These are phyloP conservation scores for Camptogramma bilineatum DNA, from an alignment of 2,888 invertebrate species.

Conservation along the genomic window DNA sequence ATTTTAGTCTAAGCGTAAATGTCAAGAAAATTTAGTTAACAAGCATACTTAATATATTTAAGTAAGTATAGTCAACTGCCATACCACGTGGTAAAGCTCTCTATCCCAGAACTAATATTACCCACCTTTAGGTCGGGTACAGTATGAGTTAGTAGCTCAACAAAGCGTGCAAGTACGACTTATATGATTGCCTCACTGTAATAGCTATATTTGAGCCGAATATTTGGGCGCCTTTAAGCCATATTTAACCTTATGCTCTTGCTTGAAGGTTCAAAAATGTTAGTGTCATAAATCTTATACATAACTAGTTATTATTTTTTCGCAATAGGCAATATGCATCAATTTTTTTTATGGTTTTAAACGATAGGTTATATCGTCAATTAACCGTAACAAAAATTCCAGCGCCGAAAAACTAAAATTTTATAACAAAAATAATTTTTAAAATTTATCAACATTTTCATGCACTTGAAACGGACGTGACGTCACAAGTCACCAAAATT, in stretches of 20 bases:
- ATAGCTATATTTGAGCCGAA: conserved; percentile 43
- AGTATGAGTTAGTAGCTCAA: conserved; percentile 33
- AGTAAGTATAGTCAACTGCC: too few species aligned
- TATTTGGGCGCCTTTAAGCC: conserved; percentile 36
- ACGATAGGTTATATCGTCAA: too few species aligned
- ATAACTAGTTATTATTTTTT: conserved; percentile 46
- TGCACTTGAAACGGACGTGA: too few species aligned
- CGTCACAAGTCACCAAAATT: too few species aligned
- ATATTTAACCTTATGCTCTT: conserved; percentile 36
- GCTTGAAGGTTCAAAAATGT: conserved; percentile 38
- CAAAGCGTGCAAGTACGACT: conserved; percentile 42
- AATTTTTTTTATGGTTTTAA: too few species aligned
- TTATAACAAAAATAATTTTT: too few species aligned
- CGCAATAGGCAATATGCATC: too few species aligned
- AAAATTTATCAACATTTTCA: too few species aligned
- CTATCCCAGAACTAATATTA: conserved; percentile 3
- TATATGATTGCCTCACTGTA: conserved; percentile 43
- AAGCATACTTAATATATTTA: not conserved
- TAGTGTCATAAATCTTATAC: conserved; percentile 27
- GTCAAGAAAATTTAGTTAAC: not conserved
- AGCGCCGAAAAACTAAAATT: too few species aligned
- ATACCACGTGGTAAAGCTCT: conserved; percentile 16
- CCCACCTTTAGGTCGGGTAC: conserved; percentile 12
- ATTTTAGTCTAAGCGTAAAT: too few species aligned
- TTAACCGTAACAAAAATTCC: too few species aligned